Evolutionary conservation across 2,797 vertebrate species (phyloP).

Genomic region (Cossypha niveicapilla): DNA sequence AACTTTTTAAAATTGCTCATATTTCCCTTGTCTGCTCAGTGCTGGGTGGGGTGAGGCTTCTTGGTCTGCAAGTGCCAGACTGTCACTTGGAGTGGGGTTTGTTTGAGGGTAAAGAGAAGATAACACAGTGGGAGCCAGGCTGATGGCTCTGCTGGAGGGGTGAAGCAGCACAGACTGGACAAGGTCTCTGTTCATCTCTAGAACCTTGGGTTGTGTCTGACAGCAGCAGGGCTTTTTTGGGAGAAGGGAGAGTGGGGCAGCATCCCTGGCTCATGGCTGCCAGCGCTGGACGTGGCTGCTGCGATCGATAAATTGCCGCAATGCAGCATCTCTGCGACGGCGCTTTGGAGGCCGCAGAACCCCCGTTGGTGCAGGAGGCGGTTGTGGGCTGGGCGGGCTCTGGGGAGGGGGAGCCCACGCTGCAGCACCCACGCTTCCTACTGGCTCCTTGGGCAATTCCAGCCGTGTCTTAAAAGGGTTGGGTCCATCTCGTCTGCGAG

Average conservation of each 20-base stretch:
- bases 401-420: conserved; percentile 50
- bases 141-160: background rate
- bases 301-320: conserved; percentile 54
- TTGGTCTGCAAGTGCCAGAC: background rate
- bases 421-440: conserved; percentile 35
- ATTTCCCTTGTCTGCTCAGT: background rate
- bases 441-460: conserved; percentile 64
- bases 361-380: conserved; percentile 58
- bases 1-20: rapidly evolving
- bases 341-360: conserved; percentile 27
- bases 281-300: background rate
- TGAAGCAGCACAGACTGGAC: background rate
- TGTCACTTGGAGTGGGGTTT: background rate
- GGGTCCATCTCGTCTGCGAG: conserved; percentile 38
- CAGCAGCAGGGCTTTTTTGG: background rate
- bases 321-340: conserved; percentile 63
- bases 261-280: background rate
- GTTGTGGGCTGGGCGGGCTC: conserved; percentile 64
- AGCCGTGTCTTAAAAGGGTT: conserved; percentile 58
- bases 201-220: background rate
- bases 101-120: background rate
- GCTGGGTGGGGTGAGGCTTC: background rate
- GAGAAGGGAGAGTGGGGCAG: background rate
- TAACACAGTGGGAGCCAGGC: background rate
- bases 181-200: background rate